Base-by-base conservation (phyloP, 2,113 vertebrate genomes). In the Cynoglossus semilaevis region DNA sequence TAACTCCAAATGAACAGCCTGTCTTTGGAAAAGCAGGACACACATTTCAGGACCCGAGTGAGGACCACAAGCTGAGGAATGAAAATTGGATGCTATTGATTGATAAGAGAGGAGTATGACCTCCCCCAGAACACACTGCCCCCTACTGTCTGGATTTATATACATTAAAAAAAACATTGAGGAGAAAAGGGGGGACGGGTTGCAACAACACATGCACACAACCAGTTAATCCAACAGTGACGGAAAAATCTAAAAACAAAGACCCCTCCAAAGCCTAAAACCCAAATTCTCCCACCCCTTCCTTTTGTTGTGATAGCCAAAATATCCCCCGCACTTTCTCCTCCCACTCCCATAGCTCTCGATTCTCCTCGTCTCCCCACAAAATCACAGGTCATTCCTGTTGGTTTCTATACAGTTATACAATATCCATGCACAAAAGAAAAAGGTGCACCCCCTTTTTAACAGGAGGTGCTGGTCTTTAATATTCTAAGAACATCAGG, bases 401-500 rank as follows among this genome's bases (percentile, higher is more conserved):
- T 84, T 88, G 85, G 89, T 89, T 88, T 91, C 88, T 92, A 90
- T 90, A 92, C 89, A 90, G 88, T 91, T 88, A 90, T 88, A 91
- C 89, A 91, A 90, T 90, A 92, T 87, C 88, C 90, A 92, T 92
- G 90, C 90, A 91, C 85, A 88, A 91, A 89, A 89, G 80, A 80
- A 89, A 87, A 80, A 80, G 74, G 50, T 16, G 73, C 83, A 81
- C 85, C 79, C 63, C 71, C 86, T 87, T 77, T 84, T 85, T 88
- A 89, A 81, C 47, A 78, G 76, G 80, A 87, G 85, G 73, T 70
- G 88, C 83, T 81, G 82, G 72, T 90, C 88, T 92, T 92, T 91
- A 87, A 91, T 92, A 90, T 91, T 81, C 91, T 92, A 94, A 94
- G 92, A 94, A 95, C 93, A 93, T 92, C 89, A 93, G 91, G 92